These are phyloP conservation scores for Deroplatys truncata DNA, from an alignment of 2,888 invertebrate genomes.

Conservation along the genomic window DNA sequence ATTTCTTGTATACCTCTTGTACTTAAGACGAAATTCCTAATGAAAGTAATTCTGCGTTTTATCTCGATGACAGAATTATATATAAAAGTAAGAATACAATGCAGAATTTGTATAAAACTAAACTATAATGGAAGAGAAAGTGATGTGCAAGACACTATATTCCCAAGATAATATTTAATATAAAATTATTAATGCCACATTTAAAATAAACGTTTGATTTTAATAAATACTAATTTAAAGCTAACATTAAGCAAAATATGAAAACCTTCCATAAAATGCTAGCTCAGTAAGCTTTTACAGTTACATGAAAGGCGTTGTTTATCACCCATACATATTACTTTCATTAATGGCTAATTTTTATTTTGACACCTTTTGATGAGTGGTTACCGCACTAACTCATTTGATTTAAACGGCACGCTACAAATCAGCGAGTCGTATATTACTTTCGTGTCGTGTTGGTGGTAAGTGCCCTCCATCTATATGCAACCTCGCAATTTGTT, in stretches of 20 bases:
- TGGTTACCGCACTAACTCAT: background rate
- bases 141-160: no score
- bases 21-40: no score
- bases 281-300: background rate
- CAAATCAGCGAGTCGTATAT: background rate
- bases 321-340: background rate
- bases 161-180: no score
- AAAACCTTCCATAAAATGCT: background rate
- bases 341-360: background rate
- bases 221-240: background rate
- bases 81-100: no score
- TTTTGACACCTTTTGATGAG: background rate
- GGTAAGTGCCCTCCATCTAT: background rate
- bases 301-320: background rate
- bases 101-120: no score
- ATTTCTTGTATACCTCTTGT: no score
- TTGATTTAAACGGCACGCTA: background rate
- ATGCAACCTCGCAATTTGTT: background rate
- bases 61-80: no score
- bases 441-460: background rate
- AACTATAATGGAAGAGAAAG: no score
- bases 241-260: background rate
- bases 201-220: background rate
- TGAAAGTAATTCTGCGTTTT: no score
- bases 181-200: background rate